A percentile compares a stretch with the other conserved stretches of the same genome.
phyloP scores from a whole-genome alignment of 2,888 invertebrate genomes.

The Microplitis manilae region DNA sequence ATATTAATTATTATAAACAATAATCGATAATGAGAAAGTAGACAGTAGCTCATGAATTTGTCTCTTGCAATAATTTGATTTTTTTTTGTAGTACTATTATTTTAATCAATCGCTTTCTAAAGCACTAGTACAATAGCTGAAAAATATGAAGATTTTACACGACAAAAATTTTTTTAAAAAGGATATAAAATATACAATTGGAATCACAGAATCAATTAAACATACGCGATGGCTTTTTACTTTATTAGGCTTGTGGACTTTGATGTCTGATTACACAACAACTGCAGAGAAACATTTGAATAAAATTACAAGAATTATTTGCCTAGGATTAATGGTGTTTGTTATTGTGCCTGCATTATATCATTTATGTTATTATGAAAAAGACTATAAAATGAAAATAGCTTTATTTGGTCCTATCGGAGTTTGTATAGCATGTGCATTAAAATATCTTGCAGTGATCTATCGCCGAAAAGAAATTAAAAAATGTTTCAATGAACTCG shows the following conservation, averaged over 20 bases:
- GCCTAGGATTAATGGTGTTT: conserved; percentile 12
- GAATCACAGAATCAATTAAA: conserved; percentile 4
- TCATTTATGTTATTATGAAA: conserved; percentile 32
- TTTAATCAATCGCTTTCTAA: not conserved
- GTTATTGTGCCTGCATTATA: conserved; percentile 30
- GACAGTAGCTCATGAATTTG: not conserved
- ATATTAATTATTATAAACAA: not conserved
- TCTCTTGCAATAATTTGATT: not conserved
- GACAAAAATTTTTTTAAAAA: not conserved
- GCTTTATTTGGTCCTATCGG: conserved; percentile 34
- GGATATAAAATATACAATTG: not conserved
- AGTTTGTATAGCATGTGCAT: conserved; percentile 23
- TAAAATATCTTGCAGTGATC: conserved; percentile 33
- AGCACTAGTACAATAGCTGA: not conserved
- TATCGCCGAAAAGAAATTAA: conserved; percentile 33
- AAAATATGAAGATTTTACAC: not conserved
- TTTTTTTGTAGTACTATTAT: not conserved
- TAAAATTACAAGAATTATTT: conserved; percentile 28
- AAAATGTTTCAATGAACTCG: conserved; percentile 49
- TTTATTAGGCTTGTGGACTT: conserved; percentile 42
- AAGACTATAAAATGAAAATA: conserved; percentile 36
- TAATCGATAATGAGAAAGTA: not conserved
- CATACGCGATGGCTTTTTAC: conserved; percentile 32
- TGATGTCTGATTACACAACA: conserved; percentile 32
- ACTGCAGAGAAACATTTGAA: conserved; percentile 23